A percentile compares a stretch with the other conserved stretches of the same genome.
Evolutionary conservation across 2,888 invertebrate species (phyloP).

Genomic region (Phyllotreta cruciferae): DNA sequence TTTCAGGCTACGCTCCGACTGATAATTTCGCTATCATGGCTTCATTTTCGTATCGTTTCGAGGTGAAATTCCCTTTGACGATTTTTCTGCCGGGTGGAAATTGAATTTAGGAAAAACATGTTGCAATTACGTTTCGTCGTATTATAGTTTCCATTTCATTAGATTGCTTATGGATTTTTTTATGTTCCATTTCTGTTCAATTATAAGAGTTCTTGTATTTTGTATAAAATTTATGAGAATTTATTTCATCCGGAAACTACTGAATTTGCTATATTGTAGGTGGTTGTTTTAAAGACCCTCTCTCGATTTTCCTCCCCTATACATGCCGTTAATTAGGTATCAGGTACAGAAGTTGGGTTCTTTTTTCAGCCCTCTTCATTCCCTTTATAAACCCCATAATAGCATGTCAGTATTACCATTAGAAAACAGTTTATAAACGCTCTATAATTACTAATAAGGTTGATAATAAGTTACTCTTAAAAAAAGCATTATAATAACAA

Average conservation of each 20-base stretch:
- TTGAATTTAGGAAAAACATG: constrained; percentile 16
- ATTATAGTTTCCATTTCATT: too few relatives aligned
- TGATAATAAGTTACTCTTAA: background rate
- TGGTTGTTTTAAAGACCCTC: constrained; percentile 30
- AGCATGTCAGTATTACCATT: constrained; percentile 8
- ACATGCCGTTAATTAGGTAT: constrained; percentile 37
- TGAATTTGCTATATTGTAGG: constrained; percentile 23
- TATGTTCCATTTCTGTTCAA: too few relatives aligned
- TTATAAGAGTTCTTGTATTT: background rate
- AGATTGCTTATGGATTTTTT: too few relatives aligned
- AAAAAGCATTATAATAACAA: background rate
- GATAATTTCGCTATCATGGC: constrained; percentile 38
- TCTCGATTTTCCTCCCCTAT: constrained; percentile 32
- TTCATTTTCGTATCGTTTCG: constrained; percentile 36
- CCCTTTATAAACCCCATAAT: background rate
- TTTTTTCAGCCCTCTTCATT: constrained; percentile 22
- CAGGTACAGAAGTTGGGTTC: constrained; percentile 35
- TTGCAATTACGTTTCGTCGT: constrained; percentile 1
- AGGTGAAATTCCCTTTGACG: constrained; percentile 32
- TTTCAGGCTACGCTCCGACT: constrained; percentile 41
- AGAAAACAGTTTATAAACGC: background rate
- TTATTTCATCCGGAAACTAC: background rate
- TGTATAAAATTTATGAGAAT: background rate
- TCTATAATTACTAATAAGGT: background rate
- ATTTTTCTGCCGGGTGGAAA: constrained; percentile 19